These are phyloP conservation scores for Tragelaphus scriptus DNA, from an alignment of 2,113 vertebrate species.

Conservation along the genomic window DNA sequence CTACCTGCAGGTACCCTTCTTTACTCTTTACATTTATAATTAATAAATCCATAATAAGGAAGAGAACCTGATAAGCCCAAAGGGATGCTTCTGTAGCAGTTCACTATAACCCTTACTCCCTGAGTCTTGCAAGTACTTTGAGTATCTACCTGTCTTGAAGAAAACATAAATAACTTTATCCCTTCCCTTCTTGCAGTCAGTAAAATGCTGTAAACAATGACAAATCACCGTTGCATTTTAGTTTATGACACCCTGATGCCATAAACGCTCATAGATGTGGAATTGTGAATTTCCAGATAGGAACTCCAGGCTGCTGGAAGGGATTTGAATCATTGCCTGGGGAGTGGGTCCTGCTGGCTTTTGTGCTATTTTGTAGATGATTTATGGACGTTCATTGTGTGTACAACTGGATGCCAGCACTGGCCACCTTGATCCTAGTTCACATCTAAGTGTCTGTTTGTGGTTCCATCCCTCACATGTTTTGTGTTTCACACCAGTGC, in stretches of 20 bases:
- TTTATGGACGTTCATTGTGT: background rate
- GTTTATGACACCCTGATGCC: background rate
- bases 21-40: background rate
- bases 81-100: background rate
- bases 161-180: background rate
- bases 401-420: background rate
- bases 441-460: no score
- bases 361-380: background rate
- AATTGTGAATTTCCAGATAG: slow-evolving; percentile 14
- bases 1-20: background rate
- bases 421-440: rapidly evolving
- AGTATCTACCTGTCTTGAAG: background rate
- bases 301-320: background rate
- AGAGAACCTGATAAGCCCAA: background rate
- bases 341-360: background rate
- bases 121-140: background rate
- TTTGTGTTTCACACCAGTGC: background rate
- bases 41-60: background rate
- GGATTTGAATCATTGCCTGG: background rate
- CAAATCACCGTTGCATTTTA: background rate
- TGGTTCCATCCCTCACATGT: background rate
- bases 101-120: background rate
- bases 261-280: background rate
- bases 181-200: background rate
- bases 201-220: background rate